These are phyloP conservation scores for Iselma pallidipennis DNA, from an alignment of 2,888 invertebrate genomes.

Conservation along the genomic window DNA sequence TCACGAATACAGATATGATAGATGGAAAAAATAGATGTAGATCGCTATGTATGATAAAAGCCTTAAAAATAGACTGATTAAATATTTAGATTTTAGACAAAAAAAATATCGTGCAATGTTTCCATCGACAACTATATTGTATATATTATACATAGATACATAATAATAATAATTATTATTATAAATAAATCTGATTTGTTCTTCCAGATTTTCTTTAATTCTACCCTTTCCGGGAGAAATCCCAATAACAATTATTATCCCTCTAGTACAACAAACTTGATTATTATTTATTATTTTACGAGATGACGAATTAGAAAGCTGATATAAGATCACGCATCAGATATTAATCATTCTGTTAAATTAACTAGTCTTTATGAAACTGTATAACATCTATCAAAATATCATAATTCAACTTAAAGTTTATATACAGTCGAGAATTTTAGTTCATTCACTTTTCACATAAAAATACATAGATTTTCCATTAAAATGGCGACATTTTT, in stretches of 20 bases:
- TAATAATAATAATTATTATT: constrained; percentile 6
- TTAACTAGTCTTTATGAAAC: not conserved
- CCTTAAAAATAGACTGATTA: constrained; percentile 40
- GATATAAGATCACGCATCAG: not conserved
- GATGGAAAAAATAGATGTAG: constrained; percentile 17
- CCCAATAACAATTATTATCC: too few species aligned
- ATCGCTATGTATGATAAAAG: constrained; percentile 33
- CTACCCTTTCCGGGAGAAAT: constrained; percentile 5
- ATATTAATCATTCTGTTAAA: not conserved
- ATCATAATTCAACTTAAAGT: not conserved
- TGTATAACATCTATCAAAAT: too few species aligned
- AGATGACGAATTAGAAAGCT: not conserved
- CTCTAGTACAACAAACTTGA: too few species aligned
- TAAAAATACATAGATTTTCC: not conserved
- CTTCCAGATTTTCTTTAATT: constrained; percentile 17
- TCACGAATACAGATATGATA: constrained; percentile 5
- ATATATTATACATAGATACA: constrained; percentile 1
- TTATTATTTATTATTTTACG: not conserved
- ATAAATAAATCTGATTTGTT: constrained; percentile 9
- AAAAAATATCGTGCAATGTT: constrained; percentile 33
- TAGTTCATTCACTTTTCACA: not conserved
- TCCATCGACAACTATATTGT: constrained; percentile 19
- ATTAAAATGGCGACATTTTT: too few species aligned
- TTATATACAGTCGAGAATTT: not conserved
- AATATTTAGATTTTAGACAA: constrained; percentile 30